Percentiles rank a stretch among this genome's conserved stretches.
These are phyloP conservation scores for Agrochola circellaris DNA, from an alignment of 2,888 invertebrate species.

Conservation along the genomic window DNA sequence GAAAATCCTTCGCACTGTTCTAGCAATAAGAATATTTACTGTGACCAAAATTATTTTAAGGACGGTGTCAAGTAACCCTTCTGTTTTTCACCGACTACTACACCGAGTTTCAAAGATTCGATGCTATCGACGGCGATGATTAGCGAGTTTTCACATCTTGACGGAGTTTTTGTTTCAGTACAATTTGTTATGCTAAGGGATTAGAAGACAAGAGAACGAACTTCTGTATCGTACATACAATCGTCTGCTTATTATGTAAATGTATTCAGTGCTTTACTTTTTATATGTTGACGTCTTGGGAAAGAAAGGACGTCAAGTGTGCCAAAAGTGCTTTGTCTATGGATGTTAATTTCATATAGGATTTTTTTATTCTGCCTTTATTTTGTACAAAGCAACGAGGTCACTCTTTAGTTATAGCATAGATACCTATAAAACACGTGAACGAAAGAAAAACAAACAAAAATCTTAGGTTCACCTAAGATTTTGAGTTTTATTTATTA, in stretches of 20 bases:
- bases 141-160: slow-evolving; percentile 71
- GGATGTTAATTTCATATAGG: background rate
- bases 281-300: slow-evolving; percentile 42
- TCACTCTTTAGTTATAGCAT: background rate
- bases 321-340: background rate
- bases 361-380: background rate
- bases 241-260: slow-evolving; percentile 55
- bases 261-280: slow-evolving; percentile 56
- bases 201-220: slow-evolving; percentile 40
- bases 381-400: background rate
- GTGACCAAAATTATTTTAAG: background rate
- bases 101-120: slow-evolving; percentile 31
- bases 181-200: slow-evolving; percentile 57
- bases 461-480: too few species aligned
- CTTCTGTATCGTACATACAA: slow-evolving; percentile 28
- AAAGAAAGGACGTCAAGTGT: slow-evolving; percentile 1
- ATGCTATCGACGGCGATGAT: slow-evolving; percentile 64
- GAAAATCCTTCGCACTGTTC: too few species aligned
- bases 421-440: background rate
- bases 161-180: slow-evolving; percentile 51
- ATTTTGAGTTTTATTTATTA: too few species aligned
- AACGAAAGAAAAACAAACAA: background rate
- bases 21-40: too few species aligned
- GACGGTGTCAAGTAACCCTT: slow-evolving; percentile 1
- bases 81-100: slow-evolving; percentile 1